These are phyloP conservation scores for Gobiocypris rarus DNA, from an alignment of 2,113 vertebrate genomes.

Conservation along the genomic window DNA sequence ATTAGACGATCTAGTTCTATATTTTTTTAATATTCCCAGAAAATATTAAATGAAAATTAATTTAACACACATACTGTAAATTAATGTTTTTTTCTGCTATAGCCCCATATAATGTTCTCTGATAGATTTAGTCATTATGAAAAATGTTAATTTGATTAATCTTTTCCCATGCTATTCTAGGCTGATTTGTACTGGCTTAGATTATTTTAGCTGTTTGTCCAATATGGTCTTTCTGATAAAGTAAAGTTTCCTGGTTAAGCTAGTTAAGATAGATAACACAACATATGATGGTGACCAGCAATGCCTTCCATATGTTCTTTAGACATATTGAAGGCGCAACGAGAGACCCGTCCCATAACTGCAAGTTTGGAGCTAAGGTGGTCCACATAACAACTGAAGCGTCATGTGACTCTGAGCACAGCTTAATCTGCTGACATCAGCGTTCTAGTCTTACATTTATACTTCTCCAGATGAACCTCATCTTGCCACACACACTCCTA, in stretches of 20 bases:
- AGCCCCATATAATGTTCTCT: too few relatives aligned
- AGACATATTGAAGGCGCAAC: background rate
- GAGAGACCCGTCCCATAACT: background rate
- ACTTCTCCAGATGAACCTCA: background rate
- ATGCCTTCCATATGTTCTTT: too few relatives aligned
- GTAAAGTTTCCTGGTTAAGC: background rate
- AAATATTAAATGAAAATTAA: too few relatives aligned
- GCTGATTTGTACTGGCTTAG: background rate
- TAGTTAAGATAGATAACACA: background rate
- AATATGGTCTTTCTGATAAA: background rate
- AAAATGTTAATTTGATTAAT: background rate
- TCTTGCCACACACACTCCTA: background rate
- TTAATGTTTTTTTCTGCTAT: background rate
- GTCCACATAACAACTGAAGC: background rate
- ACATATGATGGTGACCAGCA: too few relatives aligned
- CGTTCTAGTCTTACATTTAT: background rate
- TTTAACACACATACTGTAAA: background rate
- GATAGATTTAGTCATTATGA: too few relatives aligned
- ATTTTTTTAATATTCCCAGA: too few relatives aligned
- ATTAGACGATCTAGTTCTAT: too few relatives aligned
- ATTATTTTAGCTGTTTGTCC: background rate
- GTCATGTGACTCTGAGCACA: background rate
- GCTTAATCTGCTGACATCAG: too few relatives aligned
- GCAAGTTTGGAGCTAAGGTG: background rate
- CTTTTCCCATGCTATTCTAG: background rate